Evolutionary conservation across 2,888 invertebrate genomes (phyloP).

Genomic region (Lepidocyrtinus sp.): DNA sequence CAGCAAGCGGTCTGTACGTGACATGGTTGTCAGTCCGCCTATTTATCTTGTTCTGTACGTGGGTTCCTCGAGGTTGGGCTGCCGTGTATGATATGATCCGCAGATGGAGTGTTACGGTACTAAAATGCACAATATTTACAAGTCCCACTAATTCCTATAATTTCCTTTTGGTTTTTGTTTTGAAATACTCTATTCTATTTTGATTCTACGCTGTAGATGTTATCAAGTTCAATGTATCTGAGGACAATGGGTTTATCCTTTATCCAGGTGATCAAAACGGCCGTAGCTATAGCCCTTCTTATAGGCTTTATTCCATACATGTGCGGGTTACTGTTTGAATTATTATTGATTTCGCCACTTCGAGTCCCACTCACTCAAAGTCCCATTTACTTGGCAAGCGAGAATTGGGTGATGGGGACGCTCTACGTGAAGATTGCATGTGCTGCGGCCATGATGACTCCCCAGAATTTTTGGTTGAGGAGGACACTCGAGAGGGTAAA

Average conservation of each 20-base stretch:
- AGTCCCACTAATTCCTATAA: slow-evolving; percentile 23
- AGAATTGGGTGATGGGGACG: slow-evolving; percentile 95
- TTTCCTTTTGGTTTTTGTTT: slow-evolving; percentile 47
- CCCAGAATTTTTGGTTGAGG: slow-evolving; percentile 94
- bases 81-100: slow-evolving; percentile 65
- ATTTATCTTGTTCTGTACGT: slow-evolving; percentile 84
- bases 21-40: slow-evolving; percentile 94
- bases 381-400: slow-evolving; percentile 74
- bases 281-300: slow-evolving; percentile 80
- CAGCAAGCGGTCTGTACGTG: slow-evolving; percentile 93
- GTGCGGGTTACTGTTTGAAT: slow-evolving; percentile 91
- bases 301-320: slow-evolving; percentile 92
- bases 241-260: slow-evolving; percentile 66
- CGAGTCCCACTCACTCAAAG: slow-evolving; percentile 93
- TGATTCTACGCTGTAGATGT: slow-evolving; percentile 54
- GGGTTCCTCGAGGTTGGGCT: slow-evolving; percentile 86
- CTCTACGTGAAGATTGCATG: slow-evolving; percentile 98
- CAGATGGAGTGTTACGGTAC: slow-evolving; percentile 68
- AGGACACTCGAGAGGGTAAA: slow-evolving; percentile 87
- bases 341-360: slow-evolving; percentile 92
- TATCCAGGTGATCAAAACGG: slow-evolving; percentile 82
- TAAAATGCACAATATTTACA: too few species aligned
- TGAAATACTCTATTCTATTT: slow-evolving; percentile 35
- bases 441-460: slow-evolving; percentile 96
- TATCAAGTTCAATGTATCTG: slow-evolving; percentile 53